Evolutionary conservation across 2,888 invertebrate genomes (phyloP), one percentile per base, ranked within the genome.

Genomic region (Ormyrus thymus): DNA sequence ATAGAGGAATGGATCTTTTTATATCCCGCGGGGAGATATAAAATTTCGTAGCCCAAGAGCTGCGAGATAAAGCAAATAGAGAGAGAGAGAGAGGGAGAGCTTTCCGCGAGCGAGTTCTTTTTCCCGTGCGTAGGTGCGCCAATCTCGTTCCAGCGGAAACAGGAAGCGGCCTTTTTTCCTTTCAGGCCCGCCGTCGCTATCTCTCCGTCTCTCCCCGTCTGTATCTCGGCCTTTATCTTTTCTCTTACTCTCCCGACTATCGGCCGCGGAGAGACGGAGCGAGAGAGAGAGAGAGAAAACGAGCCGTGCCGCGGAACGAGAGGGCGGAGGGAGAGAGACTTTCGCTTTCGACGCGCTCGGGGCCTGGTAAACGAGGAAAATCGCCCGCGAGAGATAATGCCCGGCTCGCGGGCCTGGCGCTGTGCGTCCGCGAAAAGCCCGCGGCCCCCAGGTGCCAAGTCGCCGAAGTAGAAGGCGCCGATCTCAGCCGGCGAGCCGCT

Each of bases 141-240:
- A 70, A 78, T 81, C 72, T 78, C 64, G 68, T 64, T 68, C 9
- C 11, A 81, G 13, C 78, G 81, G 78, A 81, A 76, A 78, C 78
- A 56, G 78, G 78, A 81, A 78, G 70, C 59, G 55, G 10, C 46
- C 29, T 68, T 76, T 73, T 78, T 74, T 73, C 65, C 64, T 74
- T 46, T 71, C 65, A 50, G 53, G 46, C 15, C 71, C 56, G 51
- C 56, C 15, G 29, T 15, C 11, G 65, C 45, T 13, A 29, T 7
- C 29, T 55, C 56, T 13, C 59, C 7, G 10, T 75, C 45, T 13
- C 45, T 71, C 6, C 29, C 29, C 29, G 29, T 51, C 6, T 50
- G 7, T 13, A 51, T 50, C 46, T 65, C 53, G 53, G 15, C 29
- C 58, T 15, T 61, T 59, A n/a, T 58, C 62, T 3, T 55, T 29